phyloP scores from a whole-genome alignment of 30 jellyfish, hydroid and myxozoan genomes.

The Hydractinia symbiolongicarpus region DNA sequence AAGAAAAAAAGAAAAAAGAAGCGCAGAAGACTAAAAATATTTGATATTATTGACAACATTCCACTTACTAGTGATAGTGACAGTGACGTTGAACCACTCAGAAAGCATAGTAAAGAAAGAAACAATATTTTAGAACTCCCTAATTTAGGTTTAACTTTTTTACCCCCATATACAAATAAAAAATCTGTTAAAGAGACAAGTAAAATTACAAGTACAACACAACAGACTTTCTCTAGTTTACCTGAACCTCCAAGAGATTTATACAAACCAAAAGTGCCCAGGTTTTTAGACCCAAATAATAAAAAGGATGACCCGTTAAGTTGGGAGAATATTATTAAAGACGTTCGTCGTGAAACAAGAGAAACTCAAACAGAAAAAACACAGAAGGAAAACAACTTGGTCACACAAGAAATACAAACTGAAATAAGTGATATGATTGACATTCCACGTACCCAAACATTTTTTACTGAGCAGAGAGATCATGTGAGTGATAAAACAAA shows the following conservation, averaged over 20 bases:
- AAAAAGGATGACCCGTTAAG: slow-evolving; percentile 20
- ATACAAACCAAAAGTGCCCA: slow-evolving; percentile 5
- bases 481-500: not conserved
- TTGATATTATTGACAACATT: slow-evolving; percentile 28
- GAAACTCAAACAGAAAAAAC: slow-evolving; percentile 28
- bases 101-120: not conserved
- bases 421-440: slow-evolving; percentile 33
- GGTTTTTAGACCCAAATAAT: slow-evolving; percentile 5
- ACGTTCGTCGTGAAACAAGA: slow-evolving; percentile 19
- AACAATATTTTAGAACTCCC: not conserved
- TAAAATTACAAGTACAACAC: not conserved
- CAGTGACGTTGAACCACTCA: not conserved
- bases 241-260: slow-evolving; percentile 6
- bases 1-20: not conserved
- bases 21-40: slow-evolving; percentile 1
- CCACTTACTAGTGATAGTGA: slow-evolving; percentile 28
- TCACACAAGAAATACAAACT: slow-evolving; percentile 28
- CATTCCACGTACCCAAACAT: slow-evolving; percentile 25
- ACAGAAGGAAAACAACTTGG: too few relatives aligned
- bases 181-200: not conserved
- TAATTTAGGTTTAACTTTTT: not conserved
- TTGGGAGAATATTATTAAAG: slow-evolving; percentile 20
- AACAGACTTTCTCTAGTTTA: not conserved
- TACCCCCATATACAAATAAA: not conserved
- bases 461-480: not conserved